phyloP scores from a whole-genome alignment of 2,113 vertebrate genomes.

The Atrichornis clamosus region DNA sequence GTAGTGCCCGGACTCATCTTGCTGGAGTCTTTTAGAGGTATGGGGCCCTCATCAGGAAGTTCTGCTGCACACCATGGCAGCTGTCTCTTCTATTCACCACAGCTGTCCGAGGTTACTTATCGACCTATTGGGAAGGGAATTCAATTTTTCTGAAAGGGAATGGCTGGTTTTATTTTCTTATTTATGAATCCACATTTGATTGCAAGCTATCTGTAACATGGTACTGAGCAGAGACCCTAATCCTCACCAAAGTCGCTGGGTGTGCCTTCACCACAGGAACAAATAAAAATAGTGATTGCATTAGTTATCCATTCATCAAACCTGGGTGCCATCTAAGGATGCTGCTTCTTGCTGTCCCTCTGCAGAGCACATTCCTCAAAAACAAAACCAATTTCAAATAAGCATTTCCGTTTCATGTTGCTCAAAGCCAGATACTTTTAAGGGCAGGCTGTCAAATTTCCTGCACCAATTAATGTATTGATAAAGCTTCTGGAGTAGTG shows the following conservation, averaged over 20 bases:
- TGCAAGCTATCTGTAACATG: background rate
- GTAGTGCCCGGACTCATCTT: background rate
- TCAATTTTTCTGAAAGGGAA: slow-evolving; percentile 23
- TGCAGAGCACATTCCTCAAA: background rate
- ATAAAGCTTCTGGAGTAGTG: slow-evolving; percentile 20
- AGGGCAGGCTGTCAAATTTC: background rate
- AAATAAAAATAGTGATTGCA: slow-evolving; percentile 24
- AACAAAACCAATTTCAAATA: slow-evolving; percentile 15
- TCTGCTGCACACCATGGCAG: background rate
- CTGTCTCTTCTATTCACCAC: background rate
- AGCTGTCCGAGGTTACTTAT: background rate
- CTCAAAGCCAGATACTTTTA: background rate
- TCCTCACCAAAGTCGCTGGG: background rate
- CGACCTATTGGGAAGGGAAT: background rate
- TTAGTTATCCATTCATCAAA: background rate
- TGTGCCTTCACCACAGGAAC: background rate
- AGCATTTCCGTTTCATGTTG: slow-evolving; percentile 5
- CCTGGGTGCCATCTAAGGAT: background rate
- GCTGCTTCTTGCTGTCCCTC: background rate
- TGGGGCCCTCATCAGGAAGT: background rate
- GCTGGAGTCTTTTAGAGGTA: background rate
- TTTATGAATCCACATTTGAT: background rate
- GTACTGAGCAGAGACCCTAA: background rate
- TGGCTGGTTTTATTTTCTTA: slow-evolving; percentile 21
- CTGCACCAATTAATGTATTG: slow-evolving; percentile 42